A percentile compares a stretch with the other conserved stretches of the same genome.
Conservation (phyloP, 2,888 invertebrate genomes). For the Cephus pygmeus region DNA sequence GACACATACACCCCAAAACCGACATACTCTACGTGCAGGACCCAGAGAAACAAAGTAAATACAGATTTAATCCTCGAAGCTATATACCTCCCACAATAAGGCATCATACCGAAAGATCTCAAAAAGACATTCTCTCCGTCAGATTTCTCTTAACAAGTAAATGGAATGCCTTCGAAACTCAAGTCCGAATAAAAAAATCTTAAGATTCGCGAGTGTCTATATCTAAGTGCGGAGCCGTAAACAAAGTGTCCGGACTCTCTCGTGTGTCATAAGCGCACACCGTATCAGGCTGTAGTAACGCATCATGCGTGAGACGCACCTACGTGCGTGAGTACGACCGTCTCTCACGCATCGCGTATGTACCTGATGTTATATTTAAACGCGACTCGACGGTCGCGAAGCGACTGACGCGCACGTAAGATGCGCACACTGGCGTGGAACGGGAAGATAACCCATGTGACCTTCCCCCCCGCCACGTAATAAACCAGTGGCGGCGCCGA, state of each 20-base stretch:
- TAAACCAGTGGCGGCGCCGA: constrained; percentile 19
- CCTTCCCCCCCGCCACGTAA: constrained; percentile 33
- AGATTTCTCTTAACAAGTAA: neutral
- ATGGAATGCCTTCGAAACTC: neutral
- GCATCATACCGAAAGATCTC: neutral
- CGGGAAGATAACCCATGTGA: constrained; percentile 55
- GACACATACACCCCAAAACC: neutral
- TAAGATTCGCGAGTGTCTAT: neutral
- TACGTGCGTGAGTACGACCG: neutral
- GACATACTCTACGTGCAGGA: neutral
- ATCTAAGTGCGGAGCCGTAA: neutral
- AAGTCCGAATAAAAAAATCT: neutral
- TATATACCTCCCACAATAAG: neutral
- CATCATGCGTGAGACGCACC: neutral
- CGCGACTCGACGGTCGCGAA: constrained; percentile 35
- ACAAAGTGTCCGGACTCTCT: neutral
- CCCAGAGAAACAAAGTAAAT: neutral
- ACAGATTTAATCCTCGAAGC: neutral
- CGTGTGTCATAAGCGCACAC: neutral
- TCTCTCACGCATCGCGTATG: neutral
- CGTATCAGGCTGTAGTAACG: neutral
- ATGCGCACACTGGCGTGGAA: constrained; percentile 45
- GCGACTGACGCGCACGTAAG: constrained; percentile 47
- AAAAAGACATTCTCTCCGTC: neutral
- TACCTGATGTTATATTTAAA: constrained; percentile 23